Conservation (phyloP, 2,113 vertebrate genomes). For the Cacatua alba region DNA sequence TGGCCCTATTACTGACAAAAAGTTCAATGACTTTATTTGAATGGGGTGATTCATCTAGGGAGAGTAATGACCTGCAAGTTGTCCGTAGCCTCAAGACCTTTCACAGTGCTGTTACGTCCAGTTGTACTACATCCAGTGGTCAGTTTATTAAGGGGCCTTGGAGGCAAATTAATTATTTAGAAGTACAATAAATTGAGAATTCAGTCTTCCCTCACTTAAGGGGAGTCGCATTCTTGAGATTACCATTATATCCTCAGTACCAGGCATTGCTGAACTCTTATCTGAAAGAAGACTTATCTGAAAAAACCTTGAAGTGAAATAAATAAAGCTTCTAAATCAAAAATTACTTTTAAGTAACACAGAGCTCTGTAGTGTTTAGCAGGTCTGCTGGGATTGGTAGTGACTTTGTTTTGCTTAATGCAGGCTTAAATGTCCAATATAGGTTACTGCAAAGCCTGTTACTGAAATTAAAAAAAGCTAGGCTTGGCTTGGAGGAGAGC, state of each 20-base stretch:
- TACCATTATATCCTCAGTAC: background rate
- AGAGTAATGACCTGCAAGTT: constrained; percentile 27
- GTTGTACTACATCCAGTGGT: constrained; percentile 30
- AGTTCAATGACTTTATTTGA: background rate
- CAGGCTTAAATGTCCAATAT: background rate
- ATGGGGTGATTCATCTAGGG: constrained; percentile 29
- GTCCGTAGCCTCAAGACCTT: constrained; percentile 14
- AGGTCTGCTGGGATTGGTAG: background rate
- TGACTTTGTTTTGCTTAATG: background rate
- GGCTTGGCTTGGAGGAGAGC: background rate
- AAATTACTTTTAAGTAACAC: background rate
- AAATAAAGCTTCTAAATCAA: background rate
- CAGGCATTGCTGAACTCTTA: background rate
- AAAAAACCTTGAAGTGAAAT: background rate
- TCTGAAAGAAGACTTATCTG: background rate
- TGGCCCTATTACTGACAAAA: background rate
- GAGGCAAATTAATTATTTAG: constrained; percentile 69
- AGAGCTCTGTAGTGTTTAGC: background rate
- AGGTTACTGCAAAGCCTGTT: background rate
- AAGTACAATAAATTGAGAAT: constrained; percentile 58
- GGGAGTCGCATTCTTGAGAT: background rate
- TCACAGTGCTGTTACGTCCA: constrained; percentile 34
- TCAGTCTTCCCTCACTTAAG: constrained; percentile 36
- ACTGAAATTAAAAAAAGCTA: background rate
- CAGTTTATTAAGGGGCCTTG: constrained; percentile 60